A percentile compares a stretch with the other conserved stretches of the same genome.
Conservation (phyloP, 2,888 invertebrate species). For the Tipula vernalis region DNA sequence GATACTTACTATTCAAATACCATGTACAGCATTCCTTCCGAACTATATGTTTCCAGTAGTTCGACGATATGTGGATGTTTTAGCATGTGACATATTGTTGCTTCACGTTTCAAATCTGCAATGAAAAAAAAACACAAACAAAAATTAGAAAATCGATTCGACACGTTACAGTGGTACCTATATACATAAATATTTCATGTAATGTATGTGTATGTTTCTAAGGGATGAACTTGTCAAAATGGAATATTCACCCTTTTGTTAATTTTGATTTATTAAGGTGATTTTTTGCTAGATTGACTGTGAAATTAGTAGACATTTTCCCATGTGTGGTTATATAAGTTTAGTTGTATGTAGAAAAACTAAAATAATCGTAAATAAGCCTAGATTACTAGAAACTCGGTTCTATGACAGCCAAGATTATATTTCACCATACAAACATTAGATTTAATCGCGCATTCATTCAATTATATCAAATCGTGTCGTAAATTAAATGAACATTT, state of each 20-base stretch:
- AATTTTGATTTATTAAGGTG: neutral
- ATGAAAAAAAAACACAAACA: slow-evolving; percentile 22
- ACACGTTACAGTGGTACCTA: neutral
- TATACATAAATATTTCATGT: neutral
- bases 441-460: neutral
- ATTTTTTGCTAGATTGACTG: neutral
- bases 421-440: neutral
- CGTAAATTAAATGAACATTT: too few relatives aligned
- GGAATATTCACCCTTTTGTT: neutral
- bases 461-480: neutral
- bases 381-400: neutral
- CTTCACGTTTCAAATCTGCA: slow-evolving; percentile 94
- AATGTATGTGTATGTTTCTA: neutral
- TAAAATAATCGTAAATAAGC: neutral
- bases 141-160: neutral
- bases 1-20: slow-evolving; percentile 95
- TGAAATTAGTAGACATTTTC: neutral
- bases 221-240: neutral
- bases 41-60: slow-evolving; percentile 93
- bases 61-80: slow-evolving; percentile 99
- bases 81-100: slow-evolving; percentile 96
- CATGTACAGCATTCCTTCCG: slow-evolving; percentile 98
- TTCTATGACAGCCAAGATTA: too few relatives aligned
- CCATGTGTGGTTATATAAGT: neutral
- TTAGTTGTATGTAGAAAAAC: neutral